Percentiles rank a stretch among this genome's conserved stretches.
These are phyloP conservation scores for Tuta absoluta DNA, from an alignment of 2,888 invertebrate species.

Conservation along the genomic window DNA sequence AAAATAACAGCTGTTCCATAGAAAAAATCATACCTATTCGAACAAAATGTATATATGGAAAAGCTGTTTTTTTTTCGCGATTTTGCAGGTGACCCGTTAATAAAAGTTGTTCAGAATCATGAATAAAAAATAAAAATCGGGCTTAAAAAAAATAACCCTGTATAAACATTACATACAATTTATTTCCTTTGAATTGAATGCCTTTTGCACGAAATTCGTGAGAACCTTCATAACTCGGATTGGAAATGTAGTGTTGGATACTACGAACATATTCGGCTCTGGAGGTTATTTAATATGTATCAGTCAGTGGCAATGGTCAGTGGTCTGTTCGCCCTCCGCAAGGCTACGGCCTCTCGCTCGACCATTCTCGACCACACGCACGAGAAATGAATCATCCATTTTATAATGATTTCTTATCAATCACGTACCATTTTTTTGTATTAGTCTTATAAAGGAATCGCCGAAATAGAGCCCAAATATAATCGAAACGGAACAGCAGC, in stretches of 20 bases:
- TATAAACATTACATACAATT: too few species aligned
- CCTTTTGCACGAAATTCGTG: too few species aligned
- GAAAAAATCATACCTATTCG: too few species aligned
- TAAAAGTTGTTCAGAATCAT: too few species aligned
- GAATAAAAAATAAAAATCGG: too few species aligned
- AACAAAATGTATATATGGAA: too few species aligned
- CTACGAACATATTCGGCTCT: not conserved
- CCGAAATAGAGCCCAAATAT: not conserved
- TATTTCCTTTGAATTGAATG: too few species aligned
- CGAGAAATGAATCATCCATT: not conserved
- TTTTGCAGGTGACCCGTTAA: too few species aligned
- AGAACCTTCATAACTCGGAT: slow-evolving; percentile 2
- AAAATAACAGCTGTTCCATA: too few species aligned
- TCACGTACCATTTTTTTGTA: slow-evolving; percentile 11
- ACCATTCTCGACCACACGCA: slow-evolving; percentile 13
- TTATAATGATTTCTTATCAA: slow-evolving; percentile 5
- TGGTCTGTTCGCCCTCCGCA: not conserved
- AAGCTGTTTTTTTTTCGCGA: too few species aligned
- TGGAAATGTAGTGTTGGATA: not conserved
- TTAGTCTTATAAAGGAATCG: not conserved
- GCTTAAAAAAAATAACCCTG: too few species aligned
- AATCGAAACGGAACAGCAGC: not conserved
- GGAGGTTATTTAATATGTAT: not conserved
- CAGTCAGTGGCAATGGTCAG: not conserved
- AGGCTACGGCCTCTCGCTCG: slow-evolving; percentile 7